These are phyloP conservation scores for Tiliacea aurago DNA, from an alignment of 2,888 invertebrate genomes.

Conservation along the genomic window DNA sequence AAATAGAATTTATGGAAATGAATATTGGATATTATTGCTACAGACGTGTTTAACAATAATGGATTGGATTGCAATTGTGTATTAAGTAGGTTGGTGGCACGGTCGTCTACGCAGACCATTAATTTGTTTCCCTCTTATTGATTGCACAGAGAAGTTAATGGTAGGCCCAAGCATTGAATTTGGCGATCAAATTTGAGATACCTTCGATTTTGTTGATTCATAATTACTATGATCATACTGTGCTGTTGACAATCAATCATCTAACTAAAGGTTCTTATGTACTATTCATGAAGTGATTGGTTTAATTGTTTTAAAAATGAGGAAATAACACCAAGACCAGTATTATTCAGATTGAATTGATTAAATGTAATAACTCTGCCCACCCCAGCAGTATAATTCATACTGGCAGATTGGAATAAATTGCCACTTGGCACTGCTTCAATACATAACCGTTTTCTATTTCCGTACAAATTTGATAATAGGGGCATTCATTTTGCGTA, in stretches of 20 bases:
- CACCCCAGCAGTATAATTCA: conserved; percentile 62
- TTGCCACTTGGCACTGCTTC: conserved; percentile 78
- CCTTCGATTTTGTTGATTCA: conserved; percentile 8
- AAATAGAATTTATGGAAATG: neutral
- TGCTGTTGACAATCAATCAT: conserved; percentile 22
- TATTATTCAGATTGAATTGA: conserved; percentile 60
- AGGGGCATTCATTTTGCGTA: neutral
- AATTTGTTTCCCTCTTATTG: conserved; percentile 11
- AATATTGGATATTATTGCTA: conserved; percentile 12
- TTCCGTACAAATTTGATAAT: conserved; percentile 40
- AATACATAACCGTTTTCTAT: conserved; percentile 68
- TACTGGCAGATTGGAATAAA: conserved; percentile 60
- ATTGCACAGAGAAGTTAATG: conserved; percentile 6
- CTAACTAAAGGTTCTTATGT: conserved; percentile 1
- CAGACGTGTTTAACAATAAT: conserved; percentile 10
- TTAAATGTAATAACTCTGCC: conserved; percentile 69
- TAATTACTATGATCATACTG: conserved; percentile 17
- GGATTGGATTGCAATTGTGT: neutral
- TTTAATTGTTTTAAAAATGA: conserved; percentile 37
- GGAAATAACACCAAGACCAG: conserved; percentile 31
- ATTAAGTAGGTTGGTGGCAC: conserved; percentile 16
- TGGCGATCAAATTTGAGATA: conserved; percentile 3
- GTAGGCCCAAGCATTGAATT: conserved; percentile 6
- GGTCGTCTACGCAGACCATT: conserved; percentile 8
- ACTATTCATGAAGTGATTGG: neutral